Percentiles rank a stretch among this genome's conserved stretches.
phyloP scores from a whole-genome alignment of 2,888 invertebrate genomes.

The Strigamia maritima region DNA sequence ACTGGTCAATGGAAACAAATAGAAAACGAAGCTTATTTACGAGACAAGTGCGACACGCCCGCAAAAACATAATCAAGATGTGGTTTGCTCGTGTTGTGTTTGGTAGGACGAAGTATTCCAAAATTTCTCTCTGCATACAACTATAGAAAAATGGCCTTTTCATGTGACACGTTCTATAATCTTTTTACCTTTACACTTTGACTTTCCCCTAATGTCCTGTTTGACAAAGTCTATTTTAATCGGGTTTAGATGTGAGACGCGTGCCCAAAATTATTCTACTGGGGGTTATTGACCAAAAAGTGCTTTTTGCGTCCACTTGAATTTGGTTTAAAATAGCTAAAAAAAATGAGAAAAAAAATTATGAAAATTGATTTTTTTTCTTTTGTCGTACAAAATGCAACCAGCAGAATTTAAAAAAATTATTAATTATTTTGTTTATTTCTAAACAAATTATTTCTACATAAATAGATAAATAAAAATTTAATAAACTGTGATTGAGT shows the following conservation, averaged over 20 bases:
- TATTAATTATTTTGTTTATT: no score
- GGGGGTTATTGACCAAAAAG: not conserved
- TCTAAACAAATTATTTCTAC: no score
- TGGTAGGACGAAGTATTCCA: no score
- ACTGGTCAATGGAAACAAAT: not conserved
- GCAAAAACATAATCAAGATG: not conserved
- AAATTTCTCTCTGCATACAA: not conserved
- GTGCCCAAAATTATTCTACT: not conserved
- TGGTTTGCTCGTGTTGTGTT: not conserved
- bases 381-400: no score
- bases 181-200: not conserved
- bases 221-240: not conserved
- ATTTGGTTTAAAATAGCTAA: not conserved
- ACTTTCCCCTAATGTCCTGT: not conserved
- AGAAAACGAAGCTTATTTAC: not conserved
- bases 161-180: no score
- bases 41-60: not conserved
- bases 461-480: no score
- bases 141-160: no score
- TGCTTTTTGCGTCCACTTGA: no score
- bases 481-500: no score
- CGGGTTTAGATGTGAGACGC: not conserved
- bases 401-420: no score
- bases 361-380: no score
- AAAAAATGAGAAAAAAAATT: no score